A percentile compares a stretch with the other conserved stretches of the same genome.
phyloP scores from a whole-genome alignment of 1,140 invertebrate genomes.

The Coelopa frigida region DNA sequence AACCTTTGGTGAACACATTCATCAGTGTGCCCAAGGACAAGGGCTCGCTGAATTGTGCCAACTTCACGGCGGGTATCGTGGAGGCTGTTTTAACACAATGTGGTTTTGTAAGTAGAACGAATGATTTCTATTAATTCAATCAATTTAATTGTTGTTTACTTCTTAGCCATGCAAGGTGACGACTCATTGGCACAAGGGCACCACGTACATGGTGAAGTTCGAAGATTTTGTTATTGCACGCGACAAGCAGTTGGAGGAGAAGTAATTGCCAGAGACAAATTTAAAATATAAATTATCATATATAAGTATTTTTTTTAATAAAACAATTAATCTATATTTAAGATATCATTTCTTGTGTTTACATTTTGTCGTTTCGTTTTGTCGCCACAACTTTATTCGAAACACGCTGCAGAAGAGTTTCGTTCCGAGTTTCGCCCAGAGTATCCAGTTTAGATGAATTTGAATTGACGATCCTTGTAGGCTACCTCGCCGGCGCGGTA shows the following conservation, averaged over 20 bases:
- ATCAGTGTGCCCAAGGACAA: slow-evolving; percentile 98
- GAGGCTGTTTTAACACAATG: slow-evolving; percentile 89
- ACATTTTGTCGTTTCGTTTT: background rate
- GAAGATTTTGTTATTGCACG: slow-evolving; percentile 87
- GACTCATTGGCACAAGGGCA: slow-evolving; percentile 98
- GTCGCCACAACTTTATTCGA: background rate
- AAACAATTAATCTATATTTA: background rate
- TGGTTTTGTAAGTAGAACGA: slow-evolving; percentile 79
- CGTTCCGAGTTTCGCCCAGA: background rate
- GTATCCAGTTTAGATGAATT: slow-evolving; percentile 47
- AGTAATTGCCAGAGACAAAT: slow-evolving; percentile 54
- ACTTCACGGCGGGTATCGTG: slow-evolving; percentile 95
- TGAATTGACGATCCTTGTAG: slow-evolving; percentile 61
- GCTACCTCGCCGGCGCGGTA: slow-evolving; percentile 61
- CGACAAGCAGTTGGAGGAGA: slow-evolving; percentile 88
- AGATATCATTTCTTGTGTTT: background rate
- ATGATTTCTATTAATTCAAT: slow-evolving; percentile 6
- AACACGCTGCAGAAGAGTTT: too few species aligned
- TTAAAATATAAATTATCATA: slow-evolving; percentile 38
- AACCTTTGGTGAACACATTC: slow-evolving; percentile 90
- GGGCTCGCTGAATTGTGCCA: slow-evolving; percentile 94
- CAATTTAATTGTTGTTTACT: slow-evolving; percentile 29
- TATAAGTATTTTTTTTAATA: slow-evolving; percentile 1
- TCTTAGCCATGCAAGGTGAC: slow-evolving; percentile 91
- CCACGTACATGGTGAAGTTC: slow-evolving; percentile 98